Evolutionary conservation across 2,888 invertebrate genomes (phyloP), one percentile per base, ranked within the genome.

Genomic region (Hofmannophila pseudospretella): DNA sequence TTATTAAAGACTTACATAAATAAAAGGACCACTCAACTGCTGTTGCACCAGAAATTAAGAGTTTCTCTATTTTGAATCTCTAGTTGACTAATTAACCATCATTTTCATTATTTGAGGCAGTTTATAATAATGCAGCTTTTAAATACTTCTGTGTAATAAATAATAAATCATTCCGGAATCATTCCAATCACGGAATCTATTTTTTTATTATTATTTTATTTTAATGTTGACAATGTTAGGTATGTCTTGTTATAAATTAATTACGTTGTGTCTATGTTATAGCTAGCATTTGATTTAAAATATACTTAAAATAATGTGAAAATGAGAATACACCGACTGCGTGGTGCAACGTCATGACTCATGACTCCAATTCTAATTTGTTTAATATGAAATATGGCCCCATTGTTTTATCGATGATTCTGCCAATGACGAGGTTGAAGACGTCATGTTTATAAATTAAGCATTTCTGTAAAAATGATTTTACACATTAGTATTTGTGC

Each of bases 141-240:
- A 14, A 12, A 3, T 11, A 11, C 13, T 32, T 33, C 13, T 14
- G 32, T 33, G 14, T 22, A 11, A 45, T 44, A 16, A 16, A n/a
- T n/a, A 4, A 16, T 5, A 16, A 45, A 45, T 62, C 66, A 76
- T 75, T 78, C 70, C 71, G 46, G 34, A 54, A 51, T 54, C 66
- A 75, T 80, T 79, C 74, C 79, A 62, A 46, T 45, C 58, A 58
- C 52, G 47, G 52, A 55, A 48, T 53, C 53, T 58, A 57, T 65
- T 57, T 63, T 62, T 34, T 39, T n/a, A n/a, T 31, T 33, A 25
- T 10, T 9, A 13, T 32, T 19, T 32, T 28, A 38, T 35, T 29
- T 28, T 26, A 29, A 26, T 22, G 25, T 30, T 27, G 29, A 22
- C n/a, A 23, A 23, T 45, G 32, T 41, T 32, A 14, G 45, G 36